phyloP scores from a whole-genome alignment of 2,888 invertebrate genomes.

The Plebejus argus region DNA sequence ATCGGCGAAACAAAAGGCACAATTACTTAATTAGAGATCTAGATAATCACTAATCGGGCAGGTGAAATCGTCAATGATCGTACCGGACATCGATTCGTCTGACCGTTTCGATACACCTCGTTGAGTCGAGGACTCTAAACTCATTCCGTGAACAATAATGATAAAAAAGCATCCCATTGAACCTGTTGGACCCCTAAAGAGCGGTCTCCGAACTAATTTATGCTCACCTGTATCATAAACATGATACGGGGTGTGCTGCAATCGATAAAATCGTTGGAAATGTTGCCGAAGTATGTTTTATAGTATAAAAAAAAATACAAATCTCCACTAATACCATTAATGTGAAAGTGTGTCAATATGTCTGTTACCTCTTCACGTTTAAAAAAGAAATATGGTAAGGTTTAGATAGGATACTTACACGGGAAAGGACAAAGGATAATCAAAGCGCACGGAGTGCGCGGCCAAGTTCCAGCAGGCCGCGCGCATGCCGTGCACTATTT shows the following conservation, averaged over 20 bases:
- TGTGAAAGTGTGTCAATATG: no score
- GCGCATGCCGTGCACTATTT: no score
- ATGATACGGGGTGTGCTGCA: slow-evolving; percentile 55
- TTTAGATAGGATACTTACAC: no score
- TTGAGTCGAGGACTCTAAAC: slow-evolving; percentile 77
- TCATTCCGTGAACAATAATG: slow-evolving; percentile 70
- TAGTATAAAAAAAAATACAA: background rate
- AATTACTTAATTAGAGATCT: slow-evolving; percentile 73
- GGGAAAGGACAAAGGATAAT: no score
- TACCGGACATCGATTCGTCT: slow-evolving; percentile 76
- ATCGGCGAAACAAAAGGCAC: slow-evolving; percentile 50
- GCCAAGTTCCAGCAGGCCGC: no score
- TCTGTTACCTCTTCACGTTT: no score
- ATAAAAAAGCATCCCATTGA: slow-evolving; percentile 70
- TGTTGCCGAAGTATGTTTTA: background rate
- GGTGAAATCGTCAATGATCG: slow-evolving; percentile 64
- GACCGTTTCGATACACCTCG: slow-evolving; percentile 79
- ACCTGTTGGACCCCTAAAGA: slow-evolving; percentile 79
- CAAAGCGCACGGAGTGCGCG: no score
- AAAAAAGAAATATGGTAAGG: no score
- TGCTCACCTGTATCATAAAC: slow-evolving; percentile 73
- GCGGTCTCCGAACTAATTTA: slow-evolving; percentile 77
- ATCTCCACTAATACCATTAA: no score
- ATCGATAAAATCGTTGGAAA: slow-evolving; percentile 14
- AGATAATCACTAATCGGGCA: slow-evolving; percentile 67